Base-by-base conservation (phyloP, 2,888 invertebrate species). In the Drosophila sordidula region DNA sequence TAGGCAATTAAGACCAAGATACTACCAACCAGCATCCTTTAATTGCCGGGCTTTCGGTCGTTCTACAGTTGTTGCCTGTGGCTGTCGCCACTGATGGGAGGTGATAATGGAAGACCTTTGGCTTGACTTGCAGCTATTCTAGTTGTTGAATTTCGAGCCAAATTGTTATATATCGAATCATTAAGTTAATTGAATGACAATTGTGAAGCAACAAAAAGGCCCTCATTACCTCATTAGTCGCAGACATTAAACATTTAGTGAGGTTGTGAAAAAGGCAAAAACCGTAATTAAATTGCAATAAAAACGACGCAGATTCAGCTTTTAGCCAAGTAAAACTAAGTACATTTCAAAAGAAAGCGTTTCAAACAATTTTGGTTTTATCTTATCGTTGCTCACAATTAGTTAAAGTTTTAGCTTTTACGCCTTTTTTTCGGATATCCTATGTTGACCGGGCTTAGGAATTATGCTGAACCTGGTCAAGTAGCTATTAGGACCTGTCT, bases 1-100 rank as follows among this genome's bases (percentile, higher is more conserved):
- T 47, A 38, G 66, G 79, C 67, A 82, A 88, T 86, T 87, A 77
- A 83, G 63, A 34, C 38, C 45, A 11, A 55, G 52, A 45, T 47
- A 46, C 55, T 59, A 4, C 34, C 11, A 38, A 9, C 16, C 47
- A 61, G 42, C 52, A 59, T 79, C 75, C 76, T 75, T 75, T 58
- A 45, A 55, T 36, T 11, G 36, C n/a, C 45, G 25, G 39, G 22
- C 36, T 58, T 38, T 45, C 46, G 42, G 42, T 45, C 38, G 25
- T 11, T 55, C 22, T 18, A 25, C 42, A 29, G 18, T 39, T 57
- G 44, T 49, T 47, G 47, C 11, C 18, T 14, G 11, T 41, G 36
- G 44, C 18, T 32, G 22, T 26, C 16, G 39, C 26, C 29, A 56
- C 29, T 29, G 29, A 2, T 29, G 8, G 29, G 8, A 29, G 29